Evolutionary conservation across 2,797 vertebrate genomes (phyloP).

Genomic region (Delichon dasypus): DNA sequence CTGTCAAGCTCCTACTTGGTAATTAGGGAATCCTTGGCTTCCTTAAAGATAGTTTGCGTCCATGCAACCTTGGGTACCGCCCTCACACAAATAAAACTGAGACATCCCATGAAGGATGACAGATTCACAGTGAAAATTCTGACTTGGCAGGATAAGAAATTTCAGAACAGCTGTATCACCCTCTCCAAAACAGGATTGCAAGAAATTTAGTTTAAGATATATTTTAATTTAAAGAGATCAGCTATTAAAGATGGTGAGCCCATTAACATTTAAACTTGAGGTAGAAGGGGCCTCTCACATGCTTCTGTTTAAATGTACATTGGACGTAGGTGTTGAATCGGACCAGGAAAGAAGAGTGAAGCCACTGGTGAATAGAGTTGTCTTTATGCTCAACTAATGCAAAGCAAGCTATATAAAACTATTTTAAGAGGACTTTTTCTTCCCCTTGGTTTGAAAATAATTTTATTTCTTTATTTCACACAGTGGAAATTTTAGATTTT

Average conservation of each 20-base stretch:
- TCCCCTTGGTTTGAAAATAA: background rate
- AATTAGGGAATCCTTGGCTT: background rate
- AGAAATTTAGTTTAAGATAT: background rate
- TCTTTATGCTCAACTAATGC: background rate
- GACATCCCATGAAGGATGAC: fast-evolving
- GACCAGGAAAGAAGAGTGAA: background rate
- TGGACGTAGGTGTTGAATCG: background rate
- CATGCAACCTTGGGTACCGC: background rate
- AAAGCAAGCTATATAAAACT: background rate
- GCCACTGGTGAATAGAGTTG: background rate
- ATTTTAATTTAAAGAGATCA: background rate
- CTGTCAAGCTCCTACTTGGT: fast-evolving
- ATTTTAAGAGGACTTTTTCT: background rate
- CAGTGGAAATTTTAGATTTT: constrained; percentile 13
- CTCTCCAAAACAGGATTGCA: background rate
- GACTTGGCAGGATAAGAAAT: background rate
- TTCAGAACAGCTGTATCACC: background rate
- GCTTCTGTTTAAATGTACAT: background rate
- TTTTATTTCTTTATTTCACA: constrained; percentile 29
- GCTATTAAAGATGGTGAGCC: background rate
- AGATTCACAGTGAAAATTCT: background rate
- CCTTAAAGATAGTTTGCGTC: background rate
- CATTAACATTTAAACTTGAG: background rate
- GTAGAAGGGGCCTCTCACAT: background rate
- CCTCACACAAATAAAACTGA: background rate